phyloP scores from a whole-genome alignment of 37 sponge, comb jelly and placozoan species.

The Aplysina aerophoba region DNA sequence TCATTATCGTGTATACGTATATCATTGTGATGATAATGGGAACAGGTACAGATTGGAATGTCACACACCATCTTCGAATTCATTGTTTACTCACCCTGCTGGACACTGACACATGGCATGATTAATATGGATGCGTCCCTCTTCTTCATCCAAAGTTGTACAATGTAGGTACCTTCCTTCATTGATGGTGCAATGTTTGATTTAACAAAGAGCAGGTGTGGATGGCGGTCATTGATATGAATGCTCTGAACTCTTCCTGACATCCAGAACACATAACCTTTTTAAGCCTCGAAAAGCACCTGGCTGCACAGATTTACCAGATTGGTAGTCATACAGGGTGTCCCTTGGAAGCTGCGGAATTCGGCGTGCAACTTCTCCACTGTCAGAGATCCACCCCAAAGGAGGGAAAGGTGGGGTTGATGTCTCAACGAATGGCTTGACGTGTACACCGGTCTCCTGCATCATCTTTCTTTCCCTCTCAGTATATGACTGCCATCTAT shows the following conservation, averaged over 20 bases:
- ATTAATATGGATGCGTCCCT: slow-evolving; percentile 6
- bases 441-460: not conserved
- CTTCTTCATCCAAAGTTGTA: slow-evolving; percentile 8
- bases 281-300: slow-evolving; percentile 7
- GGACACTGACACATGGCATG: slow-evolving; percentile 4
- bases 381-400: slow-evolving; percentile 9
- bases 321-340: not conserved
- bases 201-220: slow-evolving; percentile 4
- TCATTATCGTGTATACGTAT: too few relatives aligned
- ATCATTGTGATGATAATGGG: too few relatives aligned
- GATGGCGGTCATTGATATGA: not conserved
- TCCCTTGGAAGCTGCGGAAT: slow-evolving; percentile 16
- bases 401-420: not conserved
- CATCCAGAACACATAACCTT: not conserved
- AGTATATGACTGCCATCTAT: not conserved
- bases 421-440: not conserved
- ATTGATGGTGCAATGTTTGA: not conserved
- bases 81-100: not conserved
- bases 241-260: slow-evolving; percentile 16
- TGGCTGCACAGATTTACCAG: not conserved
- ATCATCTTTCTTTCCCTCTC: not conserved
- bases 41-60: too few relatives aligned
- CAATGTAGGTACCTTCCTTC: slow-evolving; percentile 9
- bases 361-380: slow-evolving; percentile 5
- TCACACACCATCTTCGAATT: too few relatives aligned